Conservation (phyloP, 2,888 invertebrate genomes). For the Microplitis manilae region DNA sequence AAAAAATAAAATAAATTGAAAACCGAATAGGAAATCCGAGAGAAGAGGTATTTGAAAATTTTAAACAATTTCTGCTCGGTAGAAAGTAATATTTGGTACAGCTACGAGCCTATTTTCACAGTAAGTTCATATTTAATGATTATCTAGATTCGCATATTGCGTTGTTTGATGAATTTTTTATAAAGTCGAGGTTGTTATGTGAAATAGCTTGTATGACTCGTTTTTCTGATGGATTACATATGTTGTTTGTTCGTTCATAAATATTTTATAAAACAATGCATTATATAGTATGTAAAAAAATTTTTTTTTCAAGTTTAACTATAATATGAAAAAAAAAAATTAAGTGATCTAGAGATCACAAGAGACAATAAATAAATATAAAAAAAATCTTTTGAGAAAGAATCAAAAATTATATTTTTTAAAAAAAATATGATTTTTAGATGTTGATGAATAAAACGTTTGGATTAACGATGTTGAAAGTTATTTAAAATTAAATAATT, state of each 20-base stretch:
- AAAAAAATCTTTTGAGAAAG: too few relatives aligned
- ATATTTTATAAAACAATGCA: neutral
- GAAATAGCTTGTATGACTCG: neutral
- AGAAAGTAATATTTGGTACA: neutral
- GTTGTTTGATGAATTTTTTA: constrained; percentile 5
- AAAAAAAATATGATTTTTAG: too few relatives aligned
- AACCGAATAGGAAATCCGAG: neutral
- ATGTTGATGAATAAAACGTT: too few relatives aligned
- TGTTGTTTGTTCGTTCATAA: neutral
- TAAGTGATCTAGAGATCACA: too few relatives aligned
- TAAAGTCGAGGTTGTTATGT: constrained; percentile 3
- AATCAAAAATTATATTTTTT: too few relatives aligned
- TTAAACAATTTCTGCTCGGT: neutral
- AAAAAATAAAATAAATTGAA: neutral
- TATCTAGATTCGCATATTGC: neutral
- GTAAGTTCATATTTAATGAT: neutral
- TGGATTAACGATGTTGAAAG: too few relatives aligned
- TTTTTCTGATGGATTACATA: neutral
- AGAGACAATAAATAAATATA: too few relatives aligned
- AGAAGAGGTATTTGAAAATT: neutral
- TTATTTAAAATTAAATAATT: too few relatives aligned
- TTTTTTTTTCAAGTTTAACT: too few relatives aligned
- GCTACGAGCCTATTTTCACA: neutral
- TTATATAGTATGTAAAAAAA: neutral
- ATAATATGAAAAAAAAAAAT: too few relatives aligned